phyloP scores from a whole-genome alignment of 1,140 invertebrate species.

The Micrasema longulum region DNA sequence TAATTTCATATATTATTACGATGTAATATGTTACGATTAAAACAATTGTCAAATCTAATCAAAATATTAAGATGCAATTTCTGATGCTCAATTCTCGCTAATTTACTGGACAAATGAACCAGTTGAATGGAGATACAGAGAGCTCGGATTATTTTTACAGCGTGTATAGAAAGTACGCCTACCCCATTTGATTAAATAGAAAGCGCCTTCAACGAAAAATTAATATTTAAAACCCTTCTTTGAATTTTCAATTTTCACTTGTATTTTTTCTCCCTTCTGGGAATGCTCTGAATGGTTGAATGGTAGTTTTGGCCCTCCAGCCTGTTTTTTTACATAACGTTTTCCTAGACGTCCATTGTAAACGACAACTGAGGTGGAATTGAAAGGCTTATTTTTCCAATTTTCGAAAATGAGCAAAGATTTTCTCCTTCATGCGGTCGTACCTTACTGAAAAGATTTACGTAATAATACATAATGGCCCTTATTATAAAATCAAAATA shows the following conservation, averaged over 20 bases:
- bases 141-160: too few relatives aligned
- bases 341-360: constrained; percentile 29
- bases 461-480: too few relatives aligned
- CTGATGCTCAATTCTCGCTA: too few relatives aligned
- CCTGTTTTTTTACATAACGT: constrained; percentile 28
- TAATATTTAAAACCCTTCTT: constrained; percentile 55
- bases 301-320: constrained; percentile 36
- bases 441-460: too few relatives aligned
- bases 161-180: too few relatives aligned
- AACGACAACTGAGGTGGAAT: constrained; percentile 9
- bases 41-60: too few relatives aligned
- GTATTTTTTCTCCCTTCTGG: constrained; percentile 44
- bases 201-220: constrained; percentile 52
- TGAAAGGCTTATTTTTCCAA: constrained; percentile 40
- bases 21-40: too few relatives aligned
- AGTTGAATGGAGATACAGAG: too few relatives aligned
- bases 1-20: too few relatives aligned
- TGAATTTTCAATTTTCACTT: constrained; percentile 54
- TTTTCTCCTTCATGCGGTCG: constrained; percentile 5
- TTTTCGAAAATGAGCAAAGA: constrained; percentile 20
- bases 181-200: constrained; percentile 40
- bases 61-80: too few relatives aligned
- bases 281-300: constrained; percentile 40
- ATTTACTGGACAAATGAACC: too few relatives aligned
- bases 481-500: too few relatives aligned